Evolutionary conservation across 2,797 vertebrate genomes (phyloP).

Genomic region (Chrosomus eos): DNA sequence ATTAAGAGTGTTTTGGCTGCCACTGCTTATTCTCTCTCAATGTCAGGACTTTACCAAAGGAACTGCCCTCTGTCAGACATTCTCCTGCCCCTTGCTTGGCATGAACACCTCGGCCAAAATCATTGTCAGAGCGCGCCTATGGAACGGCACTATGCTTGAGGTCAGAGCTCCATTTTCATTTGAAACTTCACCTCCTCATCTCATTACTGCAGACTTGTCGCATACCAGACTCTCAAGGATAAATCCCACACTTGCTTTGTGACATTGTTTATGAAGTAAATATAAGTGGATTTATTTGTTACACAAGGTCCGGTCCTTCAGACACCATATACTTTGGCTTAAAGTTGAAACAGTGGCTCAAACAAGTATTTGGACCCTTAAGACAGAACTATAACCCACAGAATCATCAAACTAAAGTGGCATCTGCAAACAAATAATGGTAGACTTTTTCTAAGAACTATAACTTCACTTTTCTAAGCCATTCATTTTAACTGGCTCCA

Average conservation of each 20-base stretch:
- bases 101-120: slow-evolving; percentile 71
- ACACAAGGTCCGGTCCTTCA: background rate
- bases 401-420: background rate
- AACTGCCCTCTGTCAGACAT: slow-evolving; percentile 77
- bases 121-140: slow-evolving; percentile 81
- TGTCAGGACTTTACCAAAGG: slow-evolving; percentile 80
- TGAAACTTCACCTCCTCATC: background rate
- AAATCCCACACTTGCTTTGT: slow-evolving; percentile 3
- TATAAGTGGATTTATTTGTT: background rate
- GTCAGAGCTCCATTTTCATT: slow-evolving; percentile 64
- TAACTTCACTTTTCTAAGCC: background rate
- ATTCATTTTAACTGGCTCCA: background rate
- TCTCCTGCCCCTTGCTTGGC: slow-evolving; percentile 81
- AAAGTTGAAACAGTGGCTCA: background rate
- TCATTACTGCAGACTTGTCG: slow-evolving; percentile 19
- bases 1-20: slow-evolving; percentile 25
- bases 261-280: background rate
- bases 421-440: slow-evolving; percentile 4
- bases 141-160: slow-evolving; percentile 93
- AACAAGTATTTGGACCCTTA: background rate
- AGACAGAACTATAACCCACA: background rate
- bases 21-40: slow-evolving; percentile 30
- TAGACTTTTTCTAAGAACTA: background rate
- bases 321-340: background rate
- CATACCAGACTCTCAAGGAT: slow-evolving; percentile 8